Base-by-base conservation (phyloP, 1,140 invertebrate genomes). In the Phymastichus coffea region DNA sequence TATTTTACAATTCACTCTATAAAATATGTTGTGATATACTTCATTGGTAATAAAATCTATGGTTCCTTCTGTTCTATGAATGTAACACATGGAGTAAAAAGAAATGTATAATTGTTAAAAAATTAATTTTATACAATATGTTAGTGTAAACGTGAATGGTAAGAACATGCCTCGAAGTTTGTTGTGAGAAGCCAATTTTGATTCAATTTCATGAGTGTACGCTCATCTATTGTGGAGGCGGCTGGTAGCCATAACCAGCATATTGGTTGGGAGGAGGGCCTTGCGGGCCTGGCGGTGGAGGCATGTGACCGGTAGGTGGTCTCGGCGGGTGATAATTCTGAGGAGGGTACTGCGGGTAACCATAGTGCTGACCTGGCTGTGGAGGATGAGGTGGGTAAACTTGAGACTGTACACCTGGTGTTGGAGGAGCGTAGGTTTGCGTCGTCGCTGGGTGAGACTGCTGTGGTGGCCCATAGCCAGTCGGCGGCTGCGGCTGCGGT, bases 251-350 rank as follows among this genome's bases (percentile, higher is more conserved):
- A 52, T 82, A 82, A 9, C 78, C 78, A 33, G 74, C 70, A 55
- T 81, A 82, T 49, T 82, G 81, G 66, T 78, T 80, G 12, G 77
- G 76, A 23, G 76, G 77, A 33, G 77, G 78, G 30, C 78, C 79
- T 57, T 81, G 79, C 19, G 80, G 78, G 12, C 77, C 77, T 4
- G 78, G 78, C 9, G 79, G 79, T 8, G 80, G 80, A 53, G 77
- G 77, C 74, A 79, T 79, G 2, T 77, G 76, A 30, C 77, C 70
- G 43, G 70, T 74, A 9, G 78, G 76, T 37, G 71, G 55, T n/a
- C 77, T 72, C 14, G 79, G 77, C 33, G 77, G 77, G 10, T 74
- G 74, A 61, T 80, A 80, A 61, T 66, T 76, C 43, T 81, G 78
- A 9, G 78, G 79, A 22, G 78, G 77, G 68, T 81, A 80, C 9